Evolutionary conservation across 2,888 invertebrate species (phyloP).

Genomic region (Nasonia oneida): DNA sequence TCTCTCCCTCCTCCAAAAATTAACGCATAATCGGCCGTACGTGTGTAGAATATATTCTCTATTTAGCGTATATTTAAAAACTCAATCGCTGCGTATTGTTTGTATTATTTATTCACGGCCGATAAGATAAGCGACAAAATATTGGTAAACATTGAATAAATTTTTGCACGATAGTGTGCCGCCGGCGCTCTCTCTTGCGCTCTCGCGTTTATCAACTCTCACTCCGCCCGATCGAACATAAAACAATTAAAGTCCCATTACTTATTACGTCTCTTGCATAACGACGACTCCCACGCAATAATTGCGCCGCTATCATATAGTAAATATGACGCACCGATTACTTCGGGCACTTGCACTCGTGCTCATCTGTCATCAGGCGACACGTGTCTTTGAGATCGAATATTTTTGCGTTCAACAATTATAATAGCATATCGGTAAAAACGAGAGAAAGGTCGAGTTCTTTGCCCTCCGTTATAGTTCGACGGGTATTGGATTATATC

Average conservation of each 20-base stretch:
- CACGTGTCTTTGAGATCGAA: neutral
- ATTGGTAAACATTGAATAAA: constrained; percentile 61
- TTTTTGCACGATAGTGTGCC: constrained; percentile 52
- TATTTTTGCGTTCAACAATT: neutral
- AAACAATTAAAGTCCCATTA: constrained; percentile 57
- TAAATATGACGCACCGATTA: neutral
- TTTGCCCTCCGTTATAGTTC: neutral
- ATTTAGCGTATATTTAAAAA: constrained; percentile 46
- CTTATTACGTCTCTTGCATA: neutral
- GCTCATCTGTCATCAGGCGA: neutral
- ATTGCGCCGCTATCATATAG: neutral
- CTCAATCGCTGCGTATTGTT: constrained; percentile 42
- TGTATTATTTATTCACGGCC: constrained; percentile 53
- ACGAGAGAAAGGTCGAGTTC: neutral
- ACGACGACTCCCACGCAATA: neutral
- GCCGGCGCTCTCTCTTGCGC: constrained; percentile 4
- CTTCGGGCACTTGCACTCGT: neutral
- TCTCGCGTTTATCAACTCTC: constrained; percentile 42
- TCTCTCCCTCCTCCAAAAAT: neutral
- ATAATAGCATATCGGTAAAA: neutral
- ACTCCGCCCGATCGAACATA: constrained; percentile 36
- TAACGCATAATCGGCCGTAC: neutral
- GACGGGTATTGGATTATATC: no score
- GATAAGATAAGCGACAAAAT: constrained; percentile 58
- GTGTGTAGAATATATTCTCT: constrained; percentile 25